Percentiles rank a stretch among this genome's conserved stretches.
Evolutionary conservation across 1,140 invertebrate species (phyloP).

Genomic region (Drosophila sucinea): DNA sequence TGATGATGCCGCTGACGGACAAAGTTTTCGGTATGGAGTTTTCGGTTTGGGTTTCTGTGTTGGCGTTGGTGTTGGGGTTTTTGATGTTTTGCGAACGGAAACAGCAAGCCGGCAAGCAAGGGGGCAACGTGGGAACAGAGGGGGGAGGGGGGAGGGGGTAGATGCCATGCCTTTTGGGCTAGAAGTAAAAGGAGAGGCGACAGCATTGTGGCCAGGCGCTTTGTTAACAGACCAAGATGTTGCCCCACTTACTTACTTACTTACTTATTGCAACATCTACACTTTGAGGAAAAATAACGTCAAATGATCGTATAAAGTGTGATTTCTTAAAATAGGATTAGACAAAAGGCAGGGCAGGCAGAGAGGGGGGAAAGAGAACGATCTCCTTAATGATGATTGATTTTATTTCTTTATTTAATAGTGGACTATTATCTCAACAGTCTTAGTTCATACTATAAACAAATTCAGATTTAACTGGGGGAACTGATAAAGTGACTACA

Average conservation of each 20-base stretch:
- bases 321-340: too few species aligned
- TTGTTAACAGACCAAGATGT: constrained; percentile 26
- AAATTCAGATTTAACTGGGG: too few species aligned
- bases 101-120: not conserved
- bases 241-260: not conserved
- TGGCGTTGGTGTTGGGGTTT: not conserved
- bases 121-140: not conserved
- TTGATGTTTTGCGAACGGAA: constrained; percentile 11
- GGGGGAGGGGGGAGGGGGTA: not conserved
- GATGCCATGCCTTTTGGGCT: not conserved
- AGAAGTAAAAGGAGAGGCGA: not conserved
- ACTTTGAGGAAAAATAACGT: not conserved
- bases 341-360: too few species aligned
- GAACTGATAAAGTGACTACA: too few species aligned
- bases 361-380: too few species aligned
- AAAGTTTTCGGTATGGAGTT: constrained; percentile 13
- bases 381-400: too few species aligned
- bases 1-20: constrained; percentile 31
- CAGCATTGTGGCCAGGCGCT: constrained; percentile 7
- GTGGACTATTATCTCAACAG: too few species aligned
- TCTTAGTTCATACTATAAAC: too few species aligned
- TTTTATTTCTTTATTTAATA: too few species aligned
- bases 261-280: constrained; percentile 15
- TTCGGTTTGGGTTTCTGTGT: not conserved
- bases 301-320: too few species aligned